Evolutionary conservation across 1,140 invertebrate species (phyloP).

Genomic region (Drosophila murphyi): DNA sequence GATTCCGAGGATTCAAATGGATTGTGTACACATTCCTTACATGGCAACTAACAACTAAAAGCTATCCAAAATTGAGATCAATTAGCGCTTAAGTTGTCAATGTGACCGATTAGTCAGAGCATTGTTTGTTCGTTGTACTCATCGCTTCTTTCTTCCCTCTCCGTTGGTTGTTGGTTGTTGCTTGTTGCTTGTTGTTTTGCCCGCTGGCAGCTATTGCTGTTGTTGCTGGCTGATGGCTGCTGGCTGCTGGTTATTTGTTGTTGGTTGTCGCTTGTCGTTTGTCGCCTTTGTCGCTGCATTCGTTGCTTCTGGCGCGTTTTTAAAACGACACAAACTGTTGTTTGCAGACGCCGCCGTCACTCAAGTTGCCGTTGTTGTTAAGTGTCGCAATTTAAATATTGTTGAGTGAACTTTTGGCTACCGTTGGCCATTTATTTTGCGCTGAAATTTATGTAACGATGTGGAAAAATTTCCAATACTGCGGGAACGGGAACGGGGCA

Average conservation of each 20-base stretch:
- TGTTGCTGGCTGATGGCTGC: constrained; percentile 34
- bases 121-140: constrained; percentile 10
- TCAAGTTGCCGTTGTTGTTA: constrained; percentile 46
- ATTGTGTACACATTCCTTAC: too few species aligned
- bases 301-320: constrained; percentile 76
- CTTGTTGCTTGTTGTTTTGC: constrained; percentile 5
- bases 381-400: constrained; percentile 82
- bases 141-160: too few species aligned
- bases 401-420: constrained; percentile 81
- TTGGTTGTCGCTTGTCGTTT: constrained; percentile 1
- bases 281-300: constrained; percentile 58
- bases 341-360: constrained; percentile 72
- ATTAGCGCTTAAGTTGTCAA: too few species aligned
- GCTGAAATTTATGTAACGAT: constrained; percentile 82
- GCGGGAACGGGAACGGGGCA: constrained; percentile 19
- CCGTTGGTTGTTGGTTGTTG: background rate
- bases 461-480: constrained; percentile 80
- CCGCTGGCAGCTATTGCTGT: constrained; percentile 22
- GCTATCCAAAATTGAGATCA: too few species aligned
- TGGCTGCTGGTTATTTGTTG: too few species aligned
- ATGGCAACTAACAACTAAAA: too few species aligned
- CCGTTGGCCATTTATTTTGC: constrained; percentile 78
- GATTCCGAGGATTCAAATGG: too few species aligned
- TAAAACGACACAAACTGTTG: constrained; percentile 80
- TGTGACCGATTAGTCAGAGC: background rate